These are phyloP conservation scores for Edolisoma coerulescens DNA, from an alignment of 2,113 vertebrate species.

Conservation along the genomic window DNA sequence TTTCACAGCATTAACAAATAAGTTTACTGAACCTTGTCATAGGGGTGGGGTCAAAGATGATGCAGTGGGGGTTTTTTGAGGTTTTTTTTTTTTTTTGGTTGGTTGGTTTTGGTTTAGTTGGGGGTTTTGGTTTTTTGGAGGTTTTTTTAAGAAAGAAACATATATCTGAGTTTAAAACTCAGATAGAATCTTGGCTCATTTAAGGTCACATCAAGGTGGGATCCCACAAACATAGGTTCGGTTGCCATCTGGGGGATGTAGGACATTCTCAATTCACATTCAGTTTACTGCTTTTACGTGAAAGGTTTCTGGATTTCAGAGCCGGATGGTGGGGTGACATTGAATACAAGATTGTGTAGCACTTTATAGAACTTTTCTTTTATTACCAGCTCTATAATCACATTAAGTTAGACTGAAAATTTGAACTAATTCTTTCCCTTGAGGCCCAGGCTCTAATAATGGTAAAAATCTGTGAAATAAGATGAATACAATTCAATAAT, in stretches of 20 bases:
- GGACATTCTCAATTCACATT: conserved; percentile 55
- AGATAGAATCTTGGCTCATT: not conserved
- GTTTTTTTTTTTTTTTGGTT: too few species aligned
- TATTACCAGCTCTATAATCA: conserved; percentile 71
- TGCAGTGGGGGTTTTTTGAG: not conserved
- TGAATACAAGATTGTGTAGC: conserved; percentile 67
- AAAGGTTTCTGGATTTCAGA: conserved; percentile 60
- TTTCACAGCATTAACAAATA: not conserved
- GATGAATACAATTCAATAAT: conserved; percentile 87
- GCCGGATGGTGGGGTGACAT: conserved; percentile 44
- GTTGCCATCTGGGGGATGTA: not conserved
- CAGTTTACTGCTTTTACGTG: conserved; percentile 52
- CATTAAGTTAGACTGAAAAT: conserved; percentile 73
- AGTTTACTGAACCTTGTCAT: not conserved
- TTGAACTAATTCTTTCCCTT: conserved; percentile 74
- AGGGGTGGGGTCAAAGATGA: not conserved
- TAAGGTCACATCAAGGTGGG: not conserved
- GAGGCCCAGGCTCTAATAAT: conserved; percentile 66
- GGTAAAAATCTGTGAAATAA: conserved; percentile 83
- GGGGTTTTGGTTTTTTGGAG: not conserved
- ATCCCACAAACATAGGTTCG: not conserved
- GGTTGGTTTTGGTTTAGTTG: not conserved
- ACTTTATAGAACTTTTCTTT: conserved; percentile 69
- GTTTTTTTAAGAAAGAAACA: not conserved
- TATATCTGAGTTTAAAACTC: not conserved